These are phyloP conservation scores for Miniopterus natalensis DNA, from an alignment of 2,113 vertebrate genomes.

Conservation along the genomic window DNA sequence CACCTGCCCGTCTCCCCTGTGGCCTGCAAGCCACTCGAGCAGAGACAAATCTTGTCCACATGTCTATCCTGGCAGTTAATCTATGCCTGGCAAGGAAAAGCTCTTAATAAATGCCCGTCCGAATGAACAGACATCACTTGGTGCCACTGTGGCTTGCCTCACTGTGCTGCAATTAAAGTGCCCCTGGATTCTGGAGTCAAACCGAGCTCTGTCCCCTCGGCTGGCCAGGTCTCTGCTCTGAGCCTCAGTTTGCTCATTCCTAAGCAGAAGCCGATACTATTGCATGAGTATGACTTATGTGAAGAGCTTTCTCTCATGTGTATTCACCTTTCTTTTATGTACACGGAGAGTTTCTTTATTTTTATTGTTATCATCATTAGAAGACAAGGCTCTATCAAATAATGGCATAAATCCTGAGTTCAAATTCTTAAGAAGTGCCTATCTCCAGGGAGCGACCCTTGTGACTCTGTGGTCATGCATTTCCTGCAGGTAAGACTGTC, in stretches of 20 bases:
- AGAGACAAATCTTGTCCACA: background rate
- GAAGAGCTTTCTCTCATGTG: background rate
- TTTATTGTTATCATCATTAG: background rate
- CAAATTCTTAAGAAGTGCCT: background rate
- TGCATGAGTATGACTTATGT: background rate
- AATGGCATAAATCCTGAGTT: background rate
- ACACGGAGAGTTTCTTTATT: background rate
- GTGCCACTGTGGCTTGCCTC: background rate
- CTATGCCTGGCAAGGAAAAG: conserved; percentile 47
- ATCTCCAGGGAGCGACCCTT: background rate
- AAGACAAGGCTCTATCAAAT: background rate
- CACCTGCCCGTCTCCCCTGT: background rate
- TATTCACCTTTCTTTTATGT: background rate
- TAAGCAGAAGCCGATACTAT: background rate
- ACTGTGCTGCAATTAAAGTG: background rate
- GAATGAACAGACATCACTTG: conserved; percentile 1
- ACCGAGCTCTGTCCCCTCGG: background rate
- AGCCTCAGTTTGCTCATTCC: background rate
- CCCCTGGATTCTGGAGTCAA: background rate
- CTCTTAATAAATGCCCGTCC: conserved; percentile 55
- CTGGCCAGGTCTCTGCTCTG: background rate
- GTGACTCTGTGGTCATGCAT: background rate
- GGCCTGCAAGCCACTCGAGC: background rate
- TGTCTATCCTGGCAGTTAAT: conserved; percentile 55
- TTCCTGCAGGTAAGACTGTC: background rate